Evolutionary conservation across 1,140 invertebrate genomes (phyloP), one percentile per base, ranked within the genome.

Genomic region (Steinernema feltiae): DNA sequence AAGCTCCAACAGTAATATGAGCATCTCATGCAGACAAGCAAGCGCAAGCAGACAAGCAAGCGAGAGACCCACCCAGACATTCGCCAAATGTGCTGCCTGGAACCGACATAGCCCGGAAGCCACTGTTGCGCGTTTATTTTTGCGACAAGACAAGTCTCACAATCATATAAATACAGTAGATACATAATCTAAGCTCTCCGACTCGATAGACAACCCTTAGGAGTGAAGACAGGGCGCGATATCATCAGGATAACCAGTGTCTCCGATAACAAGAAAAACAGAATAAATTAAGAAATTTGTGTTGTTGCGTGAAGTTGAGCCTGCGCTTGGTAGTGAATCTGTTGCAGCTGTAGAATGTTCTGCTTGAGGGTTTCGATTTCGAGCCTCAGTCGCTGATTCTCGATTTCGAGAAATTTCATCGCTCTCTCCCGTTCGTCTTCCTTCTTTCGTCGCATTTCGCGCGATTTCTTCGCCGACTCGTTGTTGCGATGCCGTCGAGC

Each of bases 391-490:
- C 53, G 53, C 53, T 63, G 53, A 21, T 63, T 63, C 24, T 63
- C 53, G 3, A 63, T 3, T 63, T 63, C 53, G 2, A 63, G 53
- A 3, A 63, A 63, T 27, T 63, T 63, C 53, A 63, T 63, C 15
- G 53, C 24, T 12, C 24, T 7, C 53, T 63, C 53, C 7, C 53
- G 53, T 27, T 63, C 53, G 15, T 63, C 53, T 21, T 63, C 53
- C 24, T 63, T 63, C 53, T 63, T 63, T 27, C 53, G 15, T 27
- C 53, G 53, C 15, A 63, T 15, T 27, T 63, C 53, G 12, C 53
- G 53, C 53, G 53, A 63, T 21, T 63, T 63, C 53, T 63, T 63
- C 53, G 53, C 53, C 12, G 53, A 63, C 53, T 63, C 53, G 24
- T 63, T 63, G 24, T 63, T 63, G 53, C 53, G 53, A 21, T 63